phyloP scores from a whole-genome alignment of 2,113 vertebrate genomes.

The Tetrao urogallus region DNA sequence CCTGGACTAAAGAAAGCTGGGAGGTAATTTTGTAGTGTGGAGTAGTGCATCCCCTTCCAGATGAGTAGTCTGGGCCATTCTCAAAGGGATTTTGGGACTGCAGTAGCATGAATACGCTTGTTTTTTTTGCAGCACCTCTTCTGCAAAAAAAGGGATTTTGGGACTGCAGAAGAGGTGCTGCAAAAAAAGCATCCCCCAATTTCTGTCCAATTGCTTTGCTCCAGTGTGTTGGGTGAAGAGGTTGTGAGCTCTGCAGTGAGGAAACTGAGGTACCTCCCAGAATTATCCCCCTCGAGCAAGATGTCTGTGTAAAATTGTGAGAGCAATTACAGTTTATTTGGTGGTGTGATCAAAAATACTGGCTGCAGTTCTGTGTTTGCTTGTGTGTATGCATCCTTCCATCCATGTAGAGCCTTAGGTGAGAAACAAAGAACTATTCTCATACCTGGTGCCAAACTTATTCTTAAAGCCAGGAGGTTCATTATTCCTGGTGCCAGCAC shows the following conservation, averaged over 20 bases:
- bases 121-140: neutral
- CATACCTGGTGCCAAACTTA: neutral
- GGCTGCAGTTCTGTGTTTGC: neutral
- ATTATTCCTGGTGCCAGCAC: neutral
- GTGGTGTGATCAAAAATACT: neutral
- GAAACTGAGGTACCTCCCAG: neutral
- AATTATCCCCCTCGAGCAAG: neutral
- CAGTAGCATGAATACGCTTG: neutral
- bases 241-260: neutral
- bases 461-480: neutral
- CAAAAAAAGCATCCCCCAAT: neutral
- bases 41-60: neutral
- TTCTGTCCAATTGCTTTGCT: neutral
- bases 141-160: too few relatives aligned
- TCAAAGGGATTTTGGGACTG: rapidly evolving
- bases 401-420: neutral
- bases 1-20: neutral
- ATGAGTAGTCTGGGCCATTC: neutral
- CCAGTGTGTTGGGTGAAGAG: neutral
- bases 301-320: neutral
- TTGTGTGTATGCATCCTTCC: neutral
- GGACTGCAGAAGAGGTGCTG: too few relatives aligned
- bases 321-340: neutral
- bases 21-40: neutral
- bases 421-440: neutral